A percentile compares a stretch with the other conserved stretches of the same genome.
These are phyloP conservation scores for Cephus nigrinus DNA, from an alignment of 2,888 invertebrate species.

Conservation along the genomic window DNA sequence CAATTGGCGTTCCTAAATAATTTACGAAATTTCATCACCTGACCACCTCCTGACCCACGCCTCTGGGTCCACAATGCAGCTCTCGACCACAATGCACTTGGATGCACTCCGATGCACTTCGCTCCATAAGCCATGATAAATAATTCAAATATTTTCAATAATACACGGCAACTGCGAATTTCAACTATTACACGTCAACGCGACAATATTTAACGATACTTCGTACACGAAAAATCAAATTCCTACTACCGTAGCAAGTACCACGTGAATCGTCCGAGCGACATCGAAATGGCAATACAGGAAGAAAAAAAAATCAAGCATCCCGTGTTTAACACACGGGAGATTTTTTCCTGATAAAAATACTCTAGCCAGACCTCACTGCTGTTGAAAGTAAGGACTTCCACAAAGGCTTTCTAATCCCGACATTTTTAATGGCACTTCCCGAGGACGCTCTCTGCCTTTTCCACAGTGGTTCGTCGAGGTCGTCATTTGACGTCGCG, in stretches of 20 bases:
- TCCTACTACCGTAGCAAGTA: neutral
- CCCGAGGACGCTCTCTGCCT: conserved; percentile 18
- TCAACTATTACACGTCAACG: neutral
- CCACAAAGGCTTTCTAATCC: conserved; percentile 14
- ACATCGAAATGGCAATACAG: neutral
- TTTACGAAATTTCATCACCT: neutral
- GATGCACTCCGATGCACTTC: neutral
- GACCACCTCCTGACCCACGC: neutral
- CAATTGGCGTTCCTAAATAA: neutral
- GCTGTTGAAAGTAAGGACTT: neutral
- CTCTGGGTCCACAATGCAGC: neutral
- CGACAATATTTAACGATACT: neutral
- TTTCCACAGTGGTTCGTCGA: neutral
- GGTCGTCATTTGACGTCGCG: neutral
- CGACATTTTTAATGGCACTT: conserved; percentile 32
- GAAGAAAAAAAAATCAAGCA: neutral
- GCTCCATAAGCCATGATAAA: neutral
- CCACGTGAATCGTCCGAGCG: neutral
- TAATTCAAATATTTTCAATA: neutral
- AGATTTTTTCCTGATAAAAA: neutral
- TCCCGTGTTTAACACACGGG: neutral
- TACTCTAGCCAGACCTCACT: neutral
- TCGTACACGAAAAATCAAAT: neutral
- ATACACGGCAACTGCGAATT: neutral
- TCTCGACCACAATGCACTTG: neutral